These are phyloP conservation scores for Ceuthmochares aereus DNA, from an alignment of 2,113 vertebrate genomes.

Conservation along the genomic window DNA sequence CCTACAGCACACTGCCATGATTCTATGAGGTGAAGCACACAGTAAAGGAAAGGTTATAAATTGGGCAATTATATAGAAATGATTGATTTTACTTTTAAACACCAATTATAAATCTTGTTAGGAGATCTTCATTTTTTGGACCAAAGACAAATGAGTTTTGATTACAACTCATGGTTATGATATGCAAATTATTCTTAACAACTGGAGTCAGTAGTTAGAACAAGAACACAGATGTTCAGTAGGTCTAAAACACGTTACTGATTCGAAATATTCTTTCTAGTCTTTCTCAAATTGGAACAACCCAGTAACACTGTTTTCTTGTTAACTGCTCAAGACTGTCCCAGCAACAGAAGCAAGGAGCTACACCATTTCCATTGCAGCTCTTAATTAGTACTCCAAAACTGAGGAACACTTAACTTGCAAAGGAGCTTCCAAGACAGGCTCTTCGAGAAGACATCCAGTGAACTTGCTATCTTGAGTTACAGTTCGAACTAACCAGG, in stretches of 20 bases:
- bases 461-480: neutral
- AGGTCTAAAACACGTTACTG: neutral
- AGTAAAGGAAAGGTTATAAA: slow-evolving; percentile 50
- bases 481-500: neutral
- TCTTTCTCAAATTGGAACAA: neutral
- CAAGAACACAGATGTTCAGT: neutral
- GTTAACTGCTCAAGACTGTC: neutral
- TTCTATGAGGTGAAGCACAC: slow-evolving; percentile 1
- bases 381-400: neutral
- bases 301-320: neutral
- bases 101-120: slow-evolving; percentile 30
- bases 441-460: neutral
- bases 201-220: neutral
- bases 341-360: fast-evolving
- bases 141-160: slow-evolving; percentile 41
- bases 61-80: slow-evolving; percentile 50
- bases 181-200: neutral
- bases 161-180: neutral
- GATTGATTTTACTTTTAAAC: slow-evolving; percentile 60
- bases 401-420: neutral
- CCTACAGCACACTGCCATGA: slow-evolving; percentile 36
- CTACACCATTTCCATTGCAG: neutral
- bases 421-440: neutral
- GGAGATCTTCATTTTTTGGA: slow-evolving; percentile 15
- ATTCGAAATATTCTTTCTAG: neutral